Evolutionary conservation across 2,113 vertebrate genomes (phyloP).

Genomic region (Ranitomeya imitator): DNA sequence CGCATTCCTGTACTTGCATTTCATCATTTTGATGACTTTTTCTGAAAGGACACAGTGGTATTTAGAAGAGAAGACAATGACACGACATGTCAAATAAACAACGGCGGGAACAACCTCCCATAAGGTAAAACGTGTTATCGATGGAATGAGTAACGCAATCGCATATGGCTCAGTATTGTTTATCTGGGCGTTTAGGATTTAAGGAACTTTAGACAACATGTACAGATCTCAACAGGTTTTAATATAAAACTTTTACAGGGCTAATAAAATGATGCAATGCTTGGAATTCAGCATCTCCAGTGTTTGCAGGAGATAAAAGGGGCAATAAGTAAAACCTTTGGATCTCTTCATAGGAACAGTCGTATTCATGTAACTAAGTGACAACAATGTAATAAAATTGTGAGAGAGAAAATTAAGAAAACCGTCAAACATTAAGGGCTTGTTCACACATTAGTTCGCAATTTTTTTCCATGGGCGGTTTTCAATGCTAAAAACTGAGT

Average conservation of each 20-base stretch:
- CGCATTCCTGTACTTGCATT: not conserved
- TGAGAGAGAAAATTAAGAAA: not conserved
- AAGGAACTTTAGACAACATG: not conserved
- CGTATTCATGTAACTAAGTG: not conserved
- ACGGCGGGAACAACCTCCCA: not conserved
- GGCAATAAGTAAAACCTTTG: conserved; percentile 31
- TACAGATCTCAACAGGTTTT: not conserved
- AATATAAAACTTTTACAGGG: conserved; percentile 12
- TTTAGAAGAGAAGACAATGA: not conserved
- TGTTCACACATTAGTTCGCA: too few species aligned
- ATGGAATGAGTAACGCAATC: not conserved
- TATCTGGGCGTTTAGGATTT: not conserved
- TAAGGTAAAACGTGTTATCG: not conserved
- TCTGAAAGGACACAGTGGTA: not conserved
- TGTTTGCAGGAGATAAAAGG: not conserved
- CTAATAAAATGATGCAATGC: not conserved
- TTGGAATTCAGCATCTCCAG: not conserved
- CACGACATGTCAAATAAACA: not conserved
- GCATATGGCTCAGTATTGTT: not conserved
- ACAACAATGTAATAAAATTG: not conserved
- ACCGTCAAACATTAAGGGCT: not conserved
- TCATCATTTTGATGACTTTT: not conserved
- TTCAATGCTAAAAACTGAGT: too few species aligned
- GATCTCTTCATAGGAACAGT: not conserved
- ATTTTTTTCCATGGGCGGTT: too few species aligned